Conservation (phyloP, 2,888 invertebrate species). For the Dastarcus helophoroides region DNA sequence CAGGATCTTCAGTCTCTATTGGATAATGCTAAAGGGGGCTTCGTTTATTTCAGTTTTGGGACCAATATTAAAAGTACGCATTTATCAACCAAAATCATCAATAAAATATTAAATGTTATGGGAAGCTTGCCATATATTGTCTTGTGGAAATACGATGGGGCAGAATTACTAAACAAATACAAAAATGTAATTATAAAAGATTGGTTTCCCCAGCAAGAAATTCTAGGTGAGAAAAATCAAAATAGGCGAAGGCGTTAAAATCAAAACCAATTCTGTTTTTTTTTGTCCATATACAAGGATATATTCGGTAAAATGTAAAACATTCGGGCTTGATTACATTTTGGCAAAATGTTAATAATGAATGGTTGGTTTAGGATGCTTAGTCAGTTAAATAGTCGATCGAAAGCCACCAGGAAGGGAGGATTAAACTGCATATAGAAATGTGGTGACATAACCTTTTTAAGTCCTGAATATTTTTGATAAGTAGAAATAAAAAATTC, state of each 20-base stretch:
- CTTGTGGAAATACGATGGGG: conserved; percentile 19
- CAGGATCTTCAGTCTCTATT: conserved; percentile 18
- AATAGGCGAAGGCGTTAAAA: not conserved
- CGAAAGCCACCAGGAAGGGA: no score
- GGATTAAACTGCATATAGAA: no score
- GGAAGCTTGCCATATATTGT: conserved; percentile 15
- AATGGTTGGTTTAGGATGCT: no score
- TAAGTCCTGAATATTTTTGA: no score
- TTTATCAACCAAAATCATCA: conserved; percentile 10
- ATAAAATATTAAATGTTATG: conserved; percentile 13
- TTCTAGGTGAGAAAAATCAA: conserved; percentile 12
- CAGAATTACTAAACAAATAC: conserved; percentile 12
- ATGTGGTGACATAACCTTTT: no score
- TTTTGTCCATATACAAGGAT: conserved; percentile 18
- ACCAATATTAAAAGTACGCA: conserved; percentile 15
- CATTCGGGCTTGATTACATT: conserved; percentile 15
- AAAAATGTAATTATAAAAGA: conserved; percentile 16
- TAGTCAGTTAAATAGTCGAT: no score
- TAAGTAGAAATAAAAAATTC: no score
- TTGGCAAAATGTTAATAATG: conserved; percentile 18
- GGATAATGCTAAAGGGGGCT: conserved; percentile 16
- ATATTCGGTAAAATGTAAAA: conserved; percentile 17
- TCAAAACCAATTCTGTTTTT: conserved; percentile 1
- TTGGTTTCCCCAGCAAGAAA: conserved; percentile 21
- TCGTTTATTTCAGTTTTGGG: conserved; percentile 21